A percentile compares a stretch with the other conserved stretches of the same genome.
Evolutionary conservation across 2,888 invertebrate genomes (phyloP).

Genomic region (Steinernema scapterisci): DNA sequence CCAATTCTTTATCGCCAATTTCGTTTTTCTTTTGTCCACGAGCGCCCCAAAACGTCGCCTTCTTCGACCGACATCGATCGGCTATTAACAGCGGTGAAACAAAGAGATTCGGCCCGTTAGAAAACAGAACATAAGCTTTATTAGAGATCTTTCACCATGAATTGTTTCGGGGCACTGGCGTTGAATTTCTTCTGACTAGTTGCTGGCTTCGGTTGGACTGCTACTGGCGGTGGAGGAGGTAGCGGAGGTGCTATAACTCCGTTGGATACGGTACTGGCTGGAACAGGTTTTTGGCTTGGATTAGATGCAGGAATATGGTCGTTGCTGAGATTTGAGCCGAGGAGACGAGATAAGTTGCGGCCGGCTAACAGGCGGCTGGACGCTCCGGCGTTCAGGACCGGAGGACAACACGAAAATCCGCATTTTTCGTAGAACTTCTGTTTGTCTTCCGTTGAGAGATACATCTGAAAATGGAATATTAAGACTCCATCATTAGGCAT

Average conservation of each 20-base stretch:
- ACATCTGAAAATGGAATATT: neutral
- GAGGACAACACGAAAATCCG: slow-evolving; percentile 23
- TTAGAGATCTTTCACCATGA: slow-evolving; percentile 16
- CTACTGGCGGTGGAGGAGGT: neutral
- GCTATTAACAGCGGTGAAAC: neutral
- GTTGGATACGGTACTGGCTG: neutral
- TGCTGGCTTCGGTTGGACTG: neutral
- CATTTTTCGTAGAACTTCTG: slow-evolving; percentile 21
- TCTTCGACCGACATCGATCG: neutral
- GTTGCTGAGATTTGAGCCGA: neutral
- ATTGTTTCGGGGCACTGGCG: slow-evolving; percentile 5
- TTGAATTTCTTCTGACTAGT: slow-evolving; percentile 3
- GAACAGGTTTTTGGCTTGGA: neutral
- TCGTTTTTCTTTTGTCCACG: neutral
- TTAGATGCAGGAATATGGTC: too few relatives aligned
- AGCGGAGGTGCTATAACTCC: neutral
- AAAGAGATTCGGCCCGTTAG: neutral
- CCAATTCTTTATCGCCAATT: neutral
- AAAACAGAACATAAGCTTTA: neutral
- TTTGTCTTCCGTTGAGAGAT: slow-evolving; percentile 33
- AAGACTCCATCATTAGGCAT: too few relatives aligned
- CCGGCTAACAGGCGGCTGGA: neutral
- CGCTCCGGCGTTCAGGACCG: slow-evolving; percentile 32
- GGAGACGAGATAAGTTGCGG: slow-evolving; percentile 1
- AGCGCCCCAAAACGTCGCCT: too few relatives aligned